phyloP scores from a whole-genome alignment of 2,888 invertebrate species.

The Ypsolopha sequella region DNA sequence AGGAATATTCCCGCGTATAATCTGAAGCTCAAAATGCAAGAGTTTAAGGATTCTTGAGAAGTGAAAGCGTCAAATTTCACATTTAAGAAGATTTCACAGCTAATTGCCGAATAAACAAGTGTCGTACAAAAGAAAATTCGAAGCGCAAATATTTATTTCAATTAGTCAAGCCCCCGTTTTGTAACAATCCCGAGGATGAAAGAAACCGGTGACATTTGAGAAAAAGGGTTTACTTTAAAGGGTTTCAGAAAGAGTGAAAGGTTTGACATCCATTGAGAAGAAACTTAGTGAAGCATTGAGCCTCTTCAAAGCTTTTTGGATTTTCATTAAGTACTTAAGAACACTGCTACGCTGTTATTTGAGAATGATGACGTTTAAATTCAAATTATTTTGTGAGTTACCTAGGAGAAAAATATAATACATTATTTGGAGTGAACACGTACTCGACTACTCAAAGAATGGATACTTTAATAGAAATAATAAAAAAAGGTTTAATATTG shows the following conservation, averaged over 20 bases:
- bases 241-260: conserved; percentile 22
- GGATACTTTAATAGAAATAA: background rate
- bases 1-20: no score
- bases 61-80: conserved; percentile 1
- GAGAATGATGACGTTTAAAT: no score
- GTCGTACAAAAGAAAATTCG: conserved; percentile 42
- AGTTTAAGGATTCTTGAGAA: background rate
- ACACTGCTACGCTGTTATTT: no score
- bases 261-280: conserved; percentile 39
- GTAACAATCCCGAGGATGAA: conserved; percentile 11
- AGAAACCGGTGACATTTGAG: conserved; percentile 49
- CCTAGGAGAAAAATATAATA: no score
- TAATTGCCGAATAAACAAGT: conserved; percentile 27
- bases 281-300: conserved; percentile 15
- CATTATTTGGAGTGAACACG: no score
- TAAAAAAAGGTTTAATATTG: background rate
- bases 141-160: conserved; percentile 62
- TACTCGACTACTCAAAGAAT: no score
- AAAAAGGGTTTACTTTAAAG: conserved; percentile 38
- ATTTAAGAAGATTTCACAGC: conserved; percentile 7
- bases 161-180: conserved; percentile 34
- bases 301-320: background rate
- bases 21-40: no score
- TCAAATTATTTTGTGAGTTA: no score
- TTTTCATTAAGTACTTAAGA: no score